Percentiles rank a stretch among this genome's conserved stretches.
Evolutionary conservation across 2,797 vertebrate species (phyloP).

Genomic region (Mastacembelus armatus): DNA sequence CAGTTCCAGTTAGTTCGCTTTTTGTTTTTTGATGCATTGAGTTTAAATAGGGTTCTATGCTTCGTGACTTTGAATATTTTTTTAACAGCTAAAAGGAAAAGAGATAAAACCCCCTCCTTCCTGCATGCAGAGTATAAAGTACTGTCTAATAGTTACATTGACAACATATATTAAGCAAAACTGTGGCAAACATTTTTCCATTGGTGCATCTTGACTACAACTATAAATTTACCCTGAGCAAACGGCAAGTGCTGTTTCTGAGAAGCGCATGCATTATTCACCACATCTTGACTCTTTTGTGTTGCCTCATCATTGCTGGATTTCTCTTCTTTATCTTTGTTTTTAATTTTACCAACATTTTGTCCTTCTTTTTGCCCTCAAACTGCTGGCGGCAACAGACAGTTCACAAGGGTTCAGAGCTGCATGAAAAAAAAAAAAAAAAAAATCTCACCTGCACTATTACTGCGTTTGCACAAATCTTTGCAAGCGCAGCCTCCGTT

Average conservation of each 20-base stretch:
- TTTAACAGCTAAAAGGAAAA: background rate
- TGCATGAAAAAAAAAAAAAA: too few relatives aligned
- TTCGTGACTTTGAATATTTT: conserved; percentile 11
- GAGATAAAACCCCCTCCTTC: conserved; percentile 5
- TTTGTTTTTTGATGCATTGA: conserved; percentile 46
- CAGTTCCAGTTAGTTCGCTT: conserved; percentile 23
- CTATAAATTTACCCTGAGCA: conserved; percentile 22
- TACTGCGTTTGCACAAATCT: conserved; percentile 42
- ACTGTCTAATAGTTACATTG: background rate
- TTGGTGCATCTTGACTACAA: conserved; percentile 9
- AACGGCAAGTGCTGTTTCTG: conserved; percentile 41
- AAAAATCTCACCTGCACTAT: conserved; percentile 17
- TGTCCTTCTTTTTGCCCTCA: conserved; percentile 46
- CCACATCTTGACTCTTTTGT: conserved; percentile 25
- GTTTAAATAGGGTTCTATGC: conserved; percentile 28
- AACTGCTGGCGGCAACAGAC: conserved; percentile 30
- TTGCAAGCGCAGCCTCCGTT: conserved; percentile 39
- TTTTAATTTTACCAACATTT: conserved; percentile 43
- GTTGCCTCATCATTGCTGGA: conserved; percentile 21
- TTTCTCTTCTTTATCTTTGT: conserved; percentile 31
- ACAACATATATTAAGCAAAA: conserved; percentile 14
- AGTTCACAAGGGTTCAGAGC: conserved; percentile 21
- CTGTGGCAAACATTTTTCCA: conserved; percentile 15
- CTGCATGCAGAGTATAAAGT: background rate
- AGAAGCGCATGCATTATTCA: conserved; percentile 61